Evolutionary conservation across 2,888 invertebrate genomes (phyloP), one percentile per base, ranked within the genome.

Genomic region (Liposcelis brunnea): DNA sequence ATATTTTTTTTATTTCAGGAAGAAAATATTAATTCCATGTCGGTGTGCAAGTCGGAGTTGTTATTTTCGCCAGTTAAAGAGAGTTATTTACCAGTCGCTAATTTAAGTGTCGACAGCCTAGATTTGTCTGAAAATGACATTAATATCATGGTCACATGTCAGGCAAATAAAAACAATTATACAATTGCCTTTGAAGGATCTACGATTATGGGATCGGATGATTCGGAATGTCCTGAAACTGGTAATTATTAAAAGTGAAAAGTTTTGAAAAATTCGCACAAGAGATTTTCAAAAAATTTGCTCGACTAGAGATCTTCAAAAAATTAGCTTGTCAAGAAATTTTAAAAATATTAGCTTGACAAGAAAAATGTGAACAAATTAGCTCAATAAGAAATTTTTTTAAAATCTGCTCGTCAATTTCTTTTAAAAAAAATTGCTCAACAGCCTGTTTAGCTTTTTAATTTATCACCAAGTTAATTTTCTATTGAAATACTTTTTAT

Each of bases 121-220:
- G 90, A 91, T 64, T 83, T 86, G 65, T 86, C 86, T 61, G 74
- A 77, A 52, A 76, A 78, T 50, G 80, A 81, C 60, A 80, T 81
- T 57, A 86, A 87, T 58, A 81, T 89, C 59, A 79, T 90, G 63
- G 72, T 89, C 52, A 90, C 89, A 50, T 91, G 90, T 63, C 83
- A 84, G 65, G 82, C 86, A 50, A 71, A 71, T 54, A 89, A 90
- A 68, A 84, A 89, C 65, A 91, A 91, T 68, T 91, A 91, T 62
- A 91, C 90, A 51, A 89, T 91, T 58, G 90, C 90, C 53, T 91
- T 91, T 58, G 89, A 90, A 68, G 90, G 87, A 58, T 84, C 84
- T 56, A 71, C 79, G 55, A 79, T 81, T 52, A 77, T 80, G 69
- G 84, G 81, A 63, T 84, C 85, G 45, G 86, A 86, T 65, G 84